Evolutionary conservation across 2,797 vertebrate genomes (phyloP), one percentile per base, ranked within the genome.

Genomic region (Denticeps clupeoides): DNA sequence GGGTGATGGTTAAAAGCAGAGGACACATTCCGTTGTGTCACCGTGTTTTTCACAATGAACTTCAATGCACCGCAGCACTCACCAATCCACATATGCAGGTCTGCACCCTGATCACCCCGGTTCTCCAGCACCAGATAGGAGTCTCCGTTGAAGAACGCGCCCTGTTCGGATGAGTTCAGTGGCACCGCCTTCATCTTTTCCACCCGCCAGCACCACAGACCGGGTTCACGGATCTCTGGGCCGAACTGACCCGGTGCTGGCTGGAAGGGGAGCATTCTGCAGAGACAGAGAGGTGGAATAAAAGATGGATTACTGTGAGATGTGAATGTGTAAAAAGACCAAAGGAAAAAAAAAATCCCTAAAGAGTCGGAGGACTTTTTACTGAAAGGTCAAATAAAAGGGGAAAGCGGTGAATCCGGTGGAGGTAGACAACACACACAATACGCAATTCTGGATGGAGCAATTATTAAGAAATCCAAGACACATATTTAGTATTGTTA

Each of bases 51-150:
- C 12, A 24, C 4, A 7, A 40, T 4, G 0, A 40, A 19, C 25
- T 15, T 18, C n/a, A n/a, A n/a, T n/a, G n/a, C n/a, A n/a, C n/a
- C n/a, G n/a, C 35, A 12, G 25, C 31, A 35, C 78, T 77, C 61
- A 91, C 90, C 90, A 24, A 90, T 82, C 91, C 91, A 92, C 82
- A 93, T 87, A 75, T 92, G 88, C 48, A 93, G 71, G 50, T 87
- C 84, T 0, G 62, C 67, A 33, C 78, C 81, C 44, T 70, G 65
- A 1, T 86, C 69, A 0, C 79, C 74, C 0, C 81, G 78, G 9
- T 89, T 85, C 47, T 86, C 64, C 68, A 94, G 78, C 56, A 96
- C 85, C 26, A 95, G 75, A 62, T 93, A 94, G 2, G 89, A 84
- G 49, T 95, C 89, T 7, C 91, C 91, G 0, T 87, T 87, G 53